Conservation (phyloP, 2,113 vertebrate genomes). For the Tupaia tana region DNA sequence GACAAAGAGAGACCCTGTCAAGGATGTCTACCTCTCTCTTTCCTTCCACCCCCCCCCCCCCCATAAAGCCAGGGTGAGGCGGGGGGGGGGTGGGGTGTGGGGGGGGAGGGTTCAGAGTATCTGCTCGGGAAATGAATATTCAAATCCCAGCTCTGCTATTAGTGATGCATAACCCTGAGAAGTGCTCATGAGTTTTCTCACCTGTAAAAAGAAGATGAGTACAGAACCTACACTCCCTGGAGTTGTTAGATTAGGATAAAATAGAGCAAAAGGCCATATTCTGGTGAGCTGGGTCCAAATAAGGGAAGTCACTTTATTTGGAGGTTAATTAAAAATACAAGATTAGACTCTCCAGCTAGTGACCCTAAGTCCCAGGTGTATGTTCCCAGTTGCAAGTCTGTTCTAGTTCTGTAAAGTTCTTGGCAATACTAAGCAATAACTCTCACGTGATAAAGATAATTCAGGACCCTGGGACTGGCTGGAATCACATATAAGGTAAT, state of each 20-base stretch:
- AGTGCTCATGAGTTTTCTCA: neutral
- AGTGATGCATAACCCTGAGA: neutral
- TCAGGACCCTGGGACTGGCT: neutral
- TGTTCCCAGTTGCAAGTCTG: neutral
- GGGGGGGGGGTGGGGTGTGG: no score
- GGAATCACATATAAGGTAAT: constrained; percentile 53
- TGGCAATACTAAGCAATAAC: neutral
- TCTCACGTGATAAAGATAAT: neutral
- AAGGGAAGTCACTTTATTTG: neutral
- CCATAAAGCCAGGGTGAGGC: no score
- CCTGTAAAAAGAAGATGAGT: neutral
- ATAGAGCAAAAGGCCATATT: neutral
- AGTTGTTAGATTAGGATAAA: neutral
- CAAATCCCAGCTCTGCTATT: neutral
- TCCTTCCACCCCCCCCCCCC: no score
- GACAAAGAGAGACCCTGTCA: no score
- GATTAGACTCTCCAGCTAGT: neutral
- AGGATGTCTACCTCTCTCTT: no score
- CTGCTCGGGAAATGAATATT: neutral
- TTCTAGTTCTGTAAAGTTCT: neutral
- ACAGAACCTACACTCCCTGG: neutral
- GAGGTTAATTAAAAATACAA: constrained; percentile 16
- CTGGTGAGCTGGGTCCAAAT: neutral
- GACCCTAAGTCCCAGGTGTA: neutral
- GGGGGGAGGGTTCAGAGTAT: neutral